phyloP scores from a whole-genome alignment of 2,113 vertebrate species.

The Aphelocoma coerulescens region DNA sequence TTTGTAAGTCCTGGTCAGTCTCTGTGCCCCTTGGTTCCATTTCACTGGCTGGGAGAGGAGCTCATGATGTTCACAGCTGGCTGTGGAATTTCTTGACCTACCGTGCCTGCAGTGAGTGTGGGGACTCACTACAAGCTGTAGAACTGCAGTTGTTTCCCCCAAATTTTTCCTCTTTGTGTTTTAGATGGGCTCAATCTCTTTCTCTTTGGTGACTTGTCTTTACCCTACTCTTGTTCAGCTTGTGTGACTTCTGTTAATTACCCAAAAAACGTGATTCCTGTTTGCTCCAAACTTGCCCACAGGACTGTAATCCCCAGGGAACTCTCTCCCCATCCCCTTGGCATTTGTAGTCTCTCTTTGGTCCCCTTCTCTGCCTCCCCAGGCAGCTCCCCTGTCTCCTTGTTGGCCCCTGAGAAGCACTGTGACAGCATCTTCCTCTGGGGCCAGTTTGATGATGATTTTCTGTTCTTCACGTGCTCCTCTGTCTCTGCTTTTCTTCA shows the following conservation, averaged over 20 bases:
- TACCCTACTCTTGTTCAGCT: neutral
- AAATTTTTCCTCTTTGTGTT: neutral
- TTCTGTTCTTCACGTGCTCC: neutral
- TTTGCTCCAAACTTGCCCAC: neutral
- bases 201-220: neutral
- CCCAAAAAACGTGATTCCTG: neutral
- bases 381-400: neutral
- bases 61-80: neutral
- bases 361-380: neutral
- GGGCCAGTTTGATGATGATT: neutral
- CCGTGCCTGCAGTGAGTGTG: neutral
- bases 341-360: fast-evolving
- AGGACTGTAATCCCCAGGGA: neutral
- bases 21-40: fast-evolving
- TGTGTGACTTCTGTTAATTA: neutral
- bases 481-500: neutral
- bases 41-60: neutral
- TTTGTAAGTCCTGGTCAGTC: neutral
- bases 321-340: neutral
- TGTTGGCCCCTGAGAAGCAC: neutral
- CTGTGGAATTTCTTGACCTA: neutral
- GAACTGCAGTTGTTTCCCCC: neutral
- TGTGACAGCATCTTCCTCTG: neutral
- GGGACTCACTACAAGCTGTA: neutral
- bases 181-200: neutral